Base-by-base conservation (phyloP, 1,140 invertebrate species). In the Scylla paramamosain region DNA sequence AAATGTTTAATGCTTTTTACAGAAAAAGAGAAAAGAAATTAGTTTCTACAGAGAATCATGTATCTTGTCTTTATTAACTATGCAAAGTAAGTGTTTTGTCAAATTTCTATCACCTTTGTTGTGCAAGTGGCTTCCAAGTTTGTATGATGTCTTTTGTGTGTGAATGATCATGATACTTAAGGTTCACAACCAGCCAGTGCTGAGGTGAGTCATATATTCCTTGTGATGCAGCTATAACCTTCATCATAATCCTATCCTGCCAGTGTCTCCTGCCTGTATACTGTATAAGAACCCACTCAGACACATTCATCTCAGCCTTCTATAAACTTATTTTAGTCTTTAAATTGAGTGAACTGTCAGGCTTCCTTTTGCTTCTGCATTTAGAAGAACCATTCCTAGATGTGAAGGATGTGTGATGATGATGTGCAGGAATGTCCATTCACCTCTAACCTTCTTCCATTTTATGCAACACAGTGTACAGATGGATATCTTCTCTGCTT, bases 241-340 rank as follows among this genome's bases (percentile, higher is more conserved):
- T n/a, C n/a, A 77, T 77, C n/a, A 25, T 77, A 77, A 77, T 77
- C 67, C 67, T 77, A 77, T 77, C 67, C 67, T 77, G 67, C 67
- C 67, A 77, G 67, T 77, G 67, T 77, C n/a, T 77, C 67, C 67
- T 77, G 67, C 67, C 67, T n/a, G 52, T 59, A 59, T 59, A 59
- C 52, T 59, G 52, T 77, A 7, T n/a, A 77, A 77, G 25, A 77
- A 77, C 67, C 67, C 67, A 77, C 67, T 20, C n/a, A 77, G 20
- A n/a, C 67, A 77, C 67, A 77, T 77, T 77, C 67, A 77, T 77
- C 67, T 77, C 67, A n/a, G 20, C 1, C 20, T n/a, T 77, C 20
- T 77, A 25, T n/a, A 77, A 12, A 20, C 20, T n/a, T 12, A 77
- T 77, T n/a, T n/a, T 25, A 77, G n/a, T 77, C 25, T 77, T 77